phyloP scores from a whole-genome alignment of 2,888 invertebrate genomes.

The Pasiphila rectangulata region DNA sequence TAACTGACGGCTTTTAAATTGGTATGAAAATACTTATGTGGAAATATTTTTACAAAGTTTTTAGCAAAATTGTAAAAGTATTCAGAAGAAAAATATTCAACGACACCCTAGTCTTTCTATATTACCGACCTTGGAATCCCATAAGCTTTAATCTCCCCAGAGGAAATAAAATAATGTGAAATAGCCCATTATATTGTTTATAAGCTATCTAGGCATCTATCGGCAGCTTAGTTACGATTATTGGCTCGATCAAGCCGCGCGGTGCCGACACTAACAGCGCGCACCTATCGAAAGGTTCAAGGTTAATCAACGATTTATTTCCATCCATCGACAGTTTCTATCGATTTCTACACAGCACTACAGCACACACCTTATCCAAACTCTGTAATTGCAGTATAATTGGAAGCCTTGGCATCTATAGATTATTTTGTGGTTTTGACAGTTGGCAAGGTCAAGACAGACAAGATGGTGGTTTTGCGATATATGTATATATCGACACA shows the following conservation, averaged over 20 bases:
- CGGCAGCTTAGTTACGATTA: conserved; percentile 23
- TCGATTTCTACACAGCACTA: conserved; percentile 24
- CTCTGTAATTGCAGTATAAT: conserved; percentile 45
- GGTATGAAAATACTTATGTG: no score
- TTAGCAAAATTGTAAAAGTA: no score
- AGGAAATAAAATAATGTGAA: not conserved
- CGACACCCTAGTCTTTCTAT: no score
- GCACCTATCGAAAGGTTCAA: conserved; percentile 27
- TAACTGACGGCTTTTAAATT: no score
- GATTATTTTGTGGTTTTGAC: conserved; percentile 39
- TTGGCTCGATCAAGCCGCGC: conserved; percentile 25
- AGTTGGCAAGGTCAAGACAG: conserved; percentile 45
- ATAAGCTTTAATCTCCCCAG: not conserved
- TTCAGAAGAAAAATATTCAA: no score
- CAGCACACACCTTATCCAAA: conserved; percentile 38
- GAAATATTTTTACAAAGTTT: no score
- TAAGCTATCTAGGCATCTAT: conserved; percentile 9
- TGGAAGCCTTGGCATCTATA: conserved; percentile 50
- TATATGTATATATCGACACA: conserved; percentile 1
- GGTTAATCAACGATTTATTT: conserved; percentile 19
- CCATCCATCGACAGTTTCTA: conserved; percentile 16
- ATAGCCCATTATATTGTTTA: not conserved
- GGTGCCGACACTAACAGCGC: conserved; percentile 18
- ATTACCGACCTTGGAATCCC: no score
- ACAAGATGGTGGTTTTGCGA: conserved; percentile 38